phyloP scores from a whole-genome alignment of 1,140 invertebrate genomes.

The Pseudoatta argentina region DNA sequence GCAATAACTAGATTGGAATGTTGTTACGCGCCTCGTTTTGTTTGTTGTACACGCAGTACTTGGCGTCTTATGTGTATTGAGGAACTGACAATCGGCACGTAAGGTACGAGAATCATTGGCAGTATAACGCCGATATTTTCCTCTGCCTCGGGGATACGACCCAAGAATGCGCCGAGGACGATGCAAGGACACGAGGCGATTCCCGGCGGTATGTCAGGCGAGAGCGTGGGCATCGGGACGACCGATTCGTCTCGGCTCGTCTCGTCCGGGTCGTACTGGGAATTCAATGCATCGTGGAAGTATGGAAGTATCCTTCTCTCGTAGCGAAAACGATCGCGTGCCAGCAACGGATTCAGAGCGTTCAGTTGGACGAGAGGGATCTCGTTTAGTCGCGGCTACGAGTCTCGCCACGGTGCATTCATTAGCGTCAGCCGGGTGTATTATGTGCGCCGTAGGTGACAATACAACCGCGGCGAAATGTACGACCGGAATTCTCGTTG shows the following conservation, averaged over 20 bases:
- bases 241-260: constrained; percentile 69
- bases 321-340: constrained; percentile 74
- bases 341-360: constrained; percentile 62
- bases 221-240: constrained; percentile 65
- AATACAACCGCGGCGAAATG: constrained; percentile 54
- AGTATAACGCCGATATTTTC: constrained; percentile 51
- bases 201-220: constrained; percentile 44
- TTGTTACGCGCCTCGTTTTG: neutral
- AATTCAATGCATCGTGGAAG: constrained; percentile 65
- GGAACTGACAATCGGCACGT: constrained; percentile 39
- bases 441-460: constrained; percentile 66
- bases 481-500: constrained; percentile 13
- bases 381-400: constrained; percentile 66
- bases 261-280: constrained; percentile 42
- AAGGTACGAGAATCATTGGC: constrained; percentile 57
- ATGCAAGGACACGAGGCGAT: constrained; percentile 63
- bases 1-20: constrained; percentile 18
- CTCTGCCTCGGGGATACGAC: constrained; percentile 36
- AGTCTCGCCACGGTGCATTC: constrained; percentile 65
- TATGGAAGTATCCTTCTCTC: constrained; percentile 52
- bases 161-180: constrained; percentile 57
- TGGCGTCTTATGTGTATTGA: constrained; percentile 39
- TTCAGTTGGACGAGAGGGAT: constrained; percentile 29
- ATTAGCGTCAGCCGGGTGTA: constrained; percentile 70
- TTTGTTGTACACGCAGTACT: constrained; percentile 29